Base-by-base conservation (phyloP, 1,140 invertebrate species). In the Steinernema feltiae region DNA sequence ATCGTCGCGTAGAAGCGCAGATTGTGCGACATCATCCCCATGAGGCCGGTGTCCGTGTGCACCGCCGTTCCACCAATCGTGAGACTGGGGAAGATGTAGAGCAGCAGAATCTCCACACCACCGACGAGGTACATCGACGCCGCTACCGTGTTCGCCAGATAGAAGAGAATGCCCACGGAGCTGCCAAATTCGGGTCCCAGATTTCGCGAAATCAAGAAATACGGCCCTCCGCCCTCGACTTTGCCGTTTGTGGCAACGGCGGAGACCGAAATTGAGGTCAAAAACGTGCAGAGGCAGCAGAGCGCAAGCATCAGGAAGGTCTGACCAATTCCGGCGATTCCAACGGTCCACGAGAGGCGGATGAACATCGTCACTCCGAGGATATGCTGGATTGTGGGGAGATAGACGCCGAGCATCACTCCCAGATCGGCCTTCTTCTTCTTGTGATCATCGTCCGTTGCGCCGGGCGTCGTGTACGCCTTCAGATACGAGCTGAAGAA, bases 201-300 rank as follows among this genome's bases (percentile, higher is more conserved):
- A 74, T 95, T 93, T 82, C 97, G 90, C 1, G 81, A 83, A 89
- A 99, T 98, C 95, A 99, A 97, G 87, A 99, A 99, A 88, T 99
- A 99, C 63, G 95, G 96, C 12, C 97, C 97, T 48, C 97, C 97
- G 1, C 83, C 77, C 74, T 85, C 85, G 35, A 99, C 95, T 71
- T 98, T 95, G 30, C 97, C 97, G 88, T 99, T 99, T 1, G 97
- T 99, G 48, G 97, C 97, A 81, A 99, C 98, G 32, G 97, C 97
- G 84, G 94, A 97, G 93, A 99, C 95, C 32, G 95, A 98, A 84
- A 99, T 98, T 31, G 94, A 94, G 24, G 97, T 98, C 70, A 98
- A 88, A 91, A 98, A 94, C 1, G 96, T 98, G 94, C 84, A 85
- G 78, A 86, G 72, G 69, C 96, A 98, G 88, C 96, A 99, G 79